Evolutionary conservation across 30 jellyfish, hydroid and myxozoan species (phyloP).

Genomic region (Cassiopea xamachana): DNA sequence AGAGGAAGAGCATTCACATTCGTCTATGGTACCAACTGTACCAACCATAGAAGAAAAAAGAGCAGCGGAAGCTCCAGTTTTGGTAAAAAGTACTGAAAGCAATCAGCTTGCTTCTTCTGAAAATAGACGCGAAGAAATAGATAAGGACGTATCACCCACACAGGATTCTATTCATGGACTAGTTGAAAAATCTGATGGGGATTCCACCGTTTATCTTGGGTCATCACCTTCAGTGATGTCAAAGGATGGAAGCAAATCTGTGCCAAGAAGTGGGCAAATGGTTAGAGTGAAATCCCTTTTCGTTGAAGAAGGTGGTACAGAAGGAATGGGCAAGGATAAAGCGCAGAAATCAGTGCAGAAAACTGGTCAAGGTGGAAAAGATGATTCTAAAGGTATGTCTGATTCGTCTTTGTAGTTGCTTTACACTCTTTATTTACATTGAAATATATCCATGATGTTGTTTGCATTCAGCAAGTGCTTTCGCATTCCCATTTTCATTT

Average conservation of each 20-base stretch:
- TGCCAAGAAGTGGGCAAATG: constrained; percentile 40
- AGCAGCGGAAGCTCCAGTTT: background rate
- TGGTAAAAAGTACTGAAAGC: background rate
- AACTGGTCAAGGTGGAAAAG: background rate
- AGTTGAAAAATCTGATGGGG: constrained; percentile 19
- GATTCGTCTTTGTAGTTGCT: background rate
- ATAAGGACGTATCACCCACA: background rate
- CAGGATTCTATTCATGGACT: background rate
- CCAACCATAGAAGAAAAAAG: background rate
- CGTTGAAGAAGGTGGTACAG: constrained; percentile 49
- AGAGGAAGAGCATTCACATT: constrained; percentile 25
- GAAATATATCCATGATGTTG: background rate
- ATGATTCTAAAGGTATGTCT: constrained; percentile 46
- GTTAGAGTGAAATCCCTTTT: constrained; percentile 52
- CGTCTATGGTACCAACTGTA: background rate
- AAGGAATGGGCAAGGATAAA: constrained; percentile 32
- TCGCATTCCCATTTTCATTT: background rate
- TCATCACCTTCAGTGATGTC: constrained; percentile 67
- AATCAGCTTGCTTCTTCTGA: background rate
- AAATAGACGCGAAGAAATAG: background rate
- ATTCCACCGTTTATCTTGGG: constrained; percentile 52
- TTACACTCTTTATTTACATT: background rate
- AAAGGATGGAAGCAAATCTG: constrained; percentile 55
- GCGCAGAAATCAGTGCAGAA: constrained; percentile 3
- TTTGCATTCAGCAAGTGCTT: background rate